A percentile compares a stretch with the other conserved stretches of the same genome.
phyloP scores from a whole-genome alignment of 2,113 vertebrate genomes.

The Manacus vitellinus region DNA sequence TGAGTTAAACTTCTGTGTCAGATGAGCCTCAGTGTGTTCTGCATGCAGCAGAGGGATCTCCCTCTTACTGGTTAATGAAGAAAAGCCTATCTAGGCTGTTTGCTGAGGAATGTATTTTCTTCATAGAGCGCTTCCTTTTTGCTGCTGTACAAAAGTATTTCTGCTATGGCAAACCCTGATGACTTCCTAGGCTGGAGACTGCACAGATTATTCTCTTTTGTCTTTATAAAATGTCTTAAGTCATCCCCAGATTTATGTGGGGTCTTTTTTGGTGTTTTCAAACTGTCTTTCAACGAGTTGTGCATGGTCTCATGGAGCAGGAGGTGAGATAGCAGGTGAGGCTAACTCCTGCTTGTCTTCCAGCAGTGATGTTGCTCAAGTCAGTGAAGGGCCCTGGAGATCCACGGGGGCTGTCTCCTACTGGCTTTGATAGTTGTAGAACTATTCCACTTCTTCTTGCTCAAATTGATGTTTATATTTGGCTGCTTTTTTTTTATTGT shows the following conservation, averaged over 20 bases:
- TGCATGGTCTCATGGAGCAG: not conserved
- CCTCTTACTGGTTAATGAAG: not conserved
- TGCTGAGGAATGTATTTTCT: not conserved
- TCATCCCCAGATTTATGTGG: not conserved
- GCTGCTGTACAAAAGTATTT: not conserved
- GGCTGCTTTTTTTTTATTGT: not conserved
- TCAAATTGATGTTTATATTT: not conserved
- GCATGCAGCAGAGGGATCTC: not conserved
- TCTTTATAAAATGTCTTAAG: not conserved
- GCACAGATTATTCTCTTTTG: not conserved
- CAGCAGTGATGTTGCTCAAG: not conserved
- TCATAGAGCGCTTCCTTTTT: not conserved
- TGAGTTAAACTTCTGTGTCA: conserved; percentile 37
- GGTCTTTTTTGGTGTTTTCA: not conserved
- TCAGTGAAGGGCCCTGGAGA: not conserved
- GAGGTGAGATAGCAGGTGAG: not conserved
- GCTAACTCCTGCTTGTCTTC: not conserved
- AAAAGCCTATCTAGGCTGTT: not conserved
- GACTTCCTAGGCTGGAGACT: not conserved
- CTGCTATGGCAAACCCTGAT: not conserved
- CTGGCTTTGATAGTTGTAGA: not conserved
- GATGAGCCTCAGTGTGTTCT: conserved; percentile 8
- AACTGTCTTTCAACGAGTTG: not conserved
- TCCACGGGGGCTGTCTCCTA: not conserved
- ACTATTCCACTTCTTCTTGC: not conserved